Evolutionary conservation across 2,113 vertebrate genomes (phyloP).

Genomic region (Porphyrio hochstetteri): DNA sequence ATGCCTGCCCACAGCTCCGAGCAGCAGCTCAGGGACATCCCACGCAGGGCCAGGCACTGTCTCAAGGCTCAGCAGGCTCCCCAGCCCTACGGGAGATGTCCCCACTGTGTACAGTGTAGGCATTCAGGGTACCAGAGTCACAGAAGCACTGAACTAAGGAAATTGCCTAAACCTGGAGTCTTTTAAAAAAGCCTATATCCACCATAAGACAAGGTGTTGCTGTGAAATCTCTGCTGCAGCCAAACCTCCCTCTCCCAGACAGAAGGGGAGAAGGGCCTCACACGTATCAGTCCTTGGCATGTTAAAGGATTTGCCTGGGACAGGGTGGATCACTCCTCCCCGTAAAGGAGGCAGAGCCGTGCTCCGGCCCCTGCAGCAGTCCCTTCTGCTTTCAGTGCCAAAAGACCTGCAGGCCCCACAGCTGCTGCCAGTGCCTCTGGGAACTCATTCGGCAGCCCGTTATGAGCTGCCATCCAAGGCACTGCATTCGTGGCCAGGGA

Average conservation of each 20-base stretch:
- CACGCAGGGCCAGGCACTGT: accelerated
- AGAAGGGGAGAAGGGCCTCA: background rate
- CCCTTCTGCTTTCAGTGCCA: accelerated
- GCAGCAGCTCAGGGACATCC: background rate
- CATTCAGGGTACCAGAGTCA: accelerated
- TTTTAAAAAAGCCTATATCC: background rate
- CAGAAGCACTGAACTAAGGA: background rate
- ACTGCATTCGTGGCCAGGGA: accelerated
- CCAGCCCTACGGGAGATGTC: accelerated
- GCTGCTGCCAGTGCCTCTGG: background rate
- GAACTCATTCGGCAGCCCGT: background rate
- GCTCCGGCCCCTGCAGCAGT: background rate
- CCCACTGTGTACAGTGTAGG: background rate
- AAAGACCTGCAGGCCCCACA: background rate
- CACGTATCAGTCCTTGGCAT: background rate
- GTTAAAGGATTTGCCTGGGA: background rate
- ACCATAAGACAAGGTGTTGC: background rate
- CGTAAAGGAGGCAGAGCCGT: background rate
- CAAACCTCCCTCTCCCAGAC: background rate
- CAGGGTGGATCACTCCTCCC: background rate
- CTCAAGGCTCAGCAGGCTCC: background rate
- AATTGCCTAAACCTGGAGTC: background rate
- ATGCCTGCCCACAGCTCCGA: background rate
- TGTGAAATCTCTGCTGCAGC: background rate
- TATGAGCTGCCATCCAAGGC: background rate